These are phyloP conservation scores for Thamnophis elegans DNA, from an alignment of 2,797 vertebrate genomes.

Conservation along the genomic window DNA sequence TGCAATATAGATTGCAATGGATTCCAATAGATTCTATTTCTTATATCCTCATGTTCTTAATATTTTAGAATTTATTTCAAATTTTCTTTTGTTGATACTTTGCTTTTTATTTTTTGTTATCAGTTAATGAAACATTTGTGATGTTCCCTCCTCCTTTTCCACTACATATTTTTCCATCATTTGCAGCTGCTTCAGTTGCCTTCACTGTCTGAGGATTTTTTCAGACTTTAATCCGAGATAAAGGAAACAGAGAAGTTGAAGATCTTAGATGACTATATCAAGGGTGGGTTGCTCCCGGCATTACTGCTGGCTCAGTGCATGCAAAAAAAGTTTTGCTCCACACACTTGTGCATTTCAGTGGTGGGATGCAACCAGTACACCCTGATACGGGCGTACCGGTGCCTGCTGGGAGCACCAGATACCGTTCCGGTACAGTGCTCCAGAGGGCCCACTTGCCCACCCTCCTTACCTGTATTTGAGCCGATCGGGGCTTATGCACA, in stretches of 20 bases:
- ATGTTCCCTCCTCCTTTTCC: neutral
- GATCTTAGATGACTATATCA: neutral
- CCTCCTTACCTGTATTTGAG: no score
- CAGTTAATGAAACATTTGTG: neutral
- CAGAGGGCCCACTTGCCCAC: no score
- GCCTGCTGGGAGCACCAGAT: no score
- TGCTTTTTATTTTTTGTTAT: neutral
- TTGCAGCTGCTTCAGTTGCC: neutral
- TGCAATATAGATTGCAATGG: neutral
- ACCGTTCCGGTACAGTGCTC: no score
- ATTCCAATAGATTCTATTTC: neutral
- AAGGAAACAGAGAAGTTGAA: neutral
- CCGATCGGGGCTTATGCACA: no score
- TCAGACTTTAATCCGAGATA: neutral
- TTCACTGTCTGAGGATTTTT: neutral
- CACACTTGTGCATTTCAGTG: no score
- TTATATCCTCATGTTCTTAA: neutral
- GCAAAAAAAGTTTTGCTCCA: no score
- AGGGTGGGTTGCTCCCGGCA: no score
- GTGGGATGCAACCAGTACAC: no score
- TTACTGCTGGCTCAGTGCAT: no score
- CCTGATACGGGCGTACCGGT: no score
- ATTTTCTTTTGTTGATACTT: neutral
- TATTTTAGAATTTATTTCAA: neutral
- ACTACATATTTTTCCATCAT: neutral